These are phyloP conservation scores for Acipenser transmontanus DNA, from an alignment of 2,797 vertebrate genomes.

Conservation along the genomic window DNA sequence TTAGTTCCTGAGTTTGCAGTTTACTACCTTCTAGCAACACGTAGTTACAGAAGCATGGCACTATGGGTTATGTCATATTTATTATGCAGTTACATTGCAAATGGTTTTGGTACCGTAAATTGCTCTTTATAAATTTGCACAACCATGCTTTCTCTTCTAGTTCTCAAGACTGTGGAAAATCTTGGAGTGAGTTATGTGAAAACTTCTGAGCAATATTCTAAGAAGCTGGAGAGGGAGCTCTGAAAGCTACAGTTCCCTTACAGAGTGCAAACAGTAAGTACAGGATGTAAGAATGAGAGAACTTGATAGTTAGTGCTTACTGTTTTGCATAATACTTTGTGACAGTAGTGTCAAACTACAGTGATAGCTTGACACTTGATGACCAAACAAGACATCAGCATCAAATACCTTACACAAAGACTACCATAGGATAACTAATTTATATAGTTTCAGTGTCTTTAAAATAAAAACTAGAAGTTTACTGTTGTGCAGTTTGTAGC, in stretches of 20 bases:
- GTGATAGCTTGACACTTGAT: not conserved
- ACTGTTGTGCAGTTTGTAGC: no score
- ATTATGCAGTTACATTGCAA: no score
- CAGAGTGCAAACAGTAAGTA: slow-evolving; percentile 52
- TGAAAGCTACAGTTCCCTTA: slow-evolving; percentile 71
- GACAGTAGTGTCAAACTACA: not conserved
- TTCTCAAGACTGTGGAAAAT: slow-evolving; percentile 84
- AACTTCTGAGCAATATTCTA: slow-evolving; percentile 49
- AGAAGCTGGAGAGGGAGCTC: slow-evolving; percentile 59
- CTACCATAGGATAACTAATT: no score
- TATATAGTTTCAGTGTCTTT: no score
- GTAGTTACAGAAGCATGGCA: slow-evolving; percentile 20
- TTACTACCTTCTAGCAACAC: no score
- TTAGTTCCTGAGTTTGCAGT: no score
- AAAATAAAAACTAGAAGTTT: no score
- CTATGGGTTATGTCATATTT: no score
- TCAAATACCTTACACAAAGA: no score
- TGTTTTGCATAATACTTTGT: not conserved
- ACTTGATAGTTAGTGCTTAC: not conserved
- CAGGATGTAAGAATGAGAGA: not conserved
- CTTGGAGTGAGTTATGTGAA: slow-evolving; percentile 76
- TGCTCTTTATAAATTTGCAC: no score
- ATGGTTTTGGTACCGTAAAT: no score
- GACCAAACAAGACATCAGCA: no score
- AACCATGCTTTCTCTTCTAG: slow-evolving; percentile 42